Evolutionary conservation across 2,113 vertebrate species (phyloP).

Genomic region (Carassius gibelio): DNA sequence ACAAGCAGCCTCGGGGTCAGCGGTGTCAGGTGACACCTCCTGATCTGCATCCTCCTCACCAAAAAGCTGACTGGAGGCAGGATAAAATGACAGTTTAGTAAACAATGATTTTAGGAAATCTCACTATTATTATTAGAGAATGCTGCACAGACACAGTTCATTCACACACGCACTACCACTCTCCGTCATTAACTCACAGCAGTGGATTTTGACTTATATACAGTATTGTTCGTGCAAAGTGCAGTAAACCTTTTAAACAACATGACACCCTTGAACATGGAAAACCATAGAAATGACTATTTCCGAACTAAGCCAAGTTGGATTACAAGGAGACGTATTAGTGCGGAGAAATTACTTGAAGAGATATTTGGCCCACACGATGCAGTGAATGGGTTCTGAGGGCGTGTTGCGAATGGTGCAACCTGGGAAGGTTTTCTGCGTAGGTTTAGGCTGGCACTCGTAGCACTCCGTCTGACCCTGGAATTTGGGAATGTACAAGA

Average conservation of each 20-base stretch:
- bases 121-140: no score
- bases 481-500: background rate
- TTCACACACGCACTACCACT: no score
- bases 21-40: slow-evolving; percentile 96
- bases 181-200: background rate
- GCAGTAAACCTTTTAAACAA: background rate
- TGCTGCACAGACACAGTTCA: no score
- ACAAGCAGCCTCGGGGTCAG: slow-evolving; percentile 96
- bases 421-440: slow-evolving; percentile 97
- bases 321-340: background rate
- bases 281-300: background rate
- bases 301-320: background rate
- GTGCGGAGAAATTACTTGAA: slow-evolving; percentile 85
- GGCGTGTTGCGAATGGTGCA: slow-evolving; percentile 98
- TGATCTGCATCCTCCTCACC: slow-evolving; percentile 98
- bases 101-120: no score
- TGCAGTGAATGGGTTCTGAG: slow-evolving; percentile 98
- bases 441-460: slow-evolving; percentile 95
- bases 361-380: slow-evolving; percentile 98
- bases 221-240: background rate
- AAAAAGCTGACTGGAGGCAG: slow-evolving; percentile 86
- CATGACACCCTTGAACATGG: background rate
- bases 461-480: slow-evolving; percentile 97
- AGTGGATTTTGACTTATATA: background rate
- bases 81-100: background rate